These are phyloP conservation scores for Cecropterus lyciades DNA, from an alignment of 1,140 invertebrate genomes.

Conservation along the genomic window DNA sequence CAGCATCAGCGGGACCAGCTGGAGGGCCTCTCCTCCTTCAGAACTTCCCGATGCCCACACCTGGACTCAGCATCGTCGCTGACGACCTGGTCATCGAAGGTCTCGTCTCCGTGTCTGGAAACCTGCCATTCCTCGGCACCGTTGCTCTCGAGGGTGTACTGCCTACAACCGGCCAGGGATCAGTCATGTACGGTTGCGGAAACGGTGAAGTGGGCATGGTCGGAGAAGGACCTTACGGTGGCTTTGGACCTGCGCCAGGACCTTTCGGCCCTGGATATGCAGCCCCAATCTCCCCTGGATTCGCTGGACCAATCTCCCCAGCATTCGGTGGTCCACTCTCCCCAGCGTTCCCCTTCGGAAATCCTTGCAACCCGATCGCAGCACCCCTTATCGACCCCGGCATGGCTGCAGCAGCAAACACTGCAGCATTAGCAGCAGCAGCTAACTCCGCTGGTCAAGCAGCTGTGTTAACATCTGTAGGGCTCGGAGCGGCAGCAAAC, in stretches of 20 bases:
- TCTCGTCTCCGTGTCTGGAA: conserved; percentile 46
- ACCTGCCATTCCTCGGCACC: conserved; percentile 52
- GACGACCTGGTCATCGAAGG: conserved; percentile 54
- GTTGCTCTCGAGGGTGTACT: conserved; percentile 47
- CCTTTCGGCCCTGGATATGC: not conserved
- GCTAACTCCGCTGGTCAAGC: conserved; percentile 2
- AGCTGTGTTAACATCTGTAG: not conserved
- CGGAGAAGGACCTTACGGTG: conserved; percentile 29
- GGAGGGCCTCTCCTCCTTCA: conserved; percentile 28
- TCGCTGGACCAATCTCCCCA: not conserved
- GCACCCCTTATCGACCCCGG: conserved; percentile 3
- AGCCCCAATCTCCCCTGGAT: not conserved
- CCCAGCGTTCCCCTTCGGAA: not conserved
- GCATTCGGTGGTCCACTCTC: not conserved
- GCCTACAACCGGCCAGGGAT: conserved; percentile 42
- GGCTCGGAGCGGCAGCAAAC: not conserved
- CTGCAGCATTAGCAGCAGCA: not conserved
- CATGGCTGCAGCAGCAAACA: not conserved
- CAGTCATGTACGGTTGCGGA: conserved; percentile 48
- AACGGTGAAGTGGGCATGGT: conserved; percentile 41
- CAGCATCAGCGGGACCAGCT: conserved; percentile 4
- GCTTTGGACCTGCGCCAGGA: conserved; percentile 1
- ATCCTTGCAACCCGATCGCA: not conserved
- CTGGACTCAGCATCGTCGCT: conserved; percentile 42
- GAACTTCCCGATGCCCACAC: conserved; percentile 40